Evolutionary conservation across 1,140 invertebrate genomes (phyloP).

Genomic region (Camponotus floridanus): DNA sequence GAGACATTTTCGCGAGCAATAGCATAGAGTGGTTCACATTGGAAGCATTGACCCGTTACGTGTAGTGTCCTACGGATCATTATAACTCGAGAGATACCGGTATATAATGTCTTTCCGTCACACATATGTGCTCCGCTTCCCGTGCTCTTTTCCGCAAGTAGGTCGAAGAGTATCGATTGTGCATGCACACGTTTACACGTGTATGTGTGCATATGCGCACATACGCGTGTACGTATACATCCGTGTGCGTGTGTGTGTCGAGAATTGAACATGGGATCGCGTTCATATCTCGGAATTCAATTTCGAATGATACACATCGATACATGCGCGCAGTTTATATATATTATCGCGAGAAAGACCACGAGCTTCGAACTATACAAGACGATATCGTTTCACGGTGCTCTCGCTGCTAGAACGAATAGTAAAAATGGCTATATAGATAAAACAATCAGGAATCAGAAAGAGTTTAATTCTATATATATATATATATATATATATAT

Average conservation of each 20-base stretch:
- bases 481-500: no score
- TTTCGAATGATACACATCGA: constrained; percentile 62
- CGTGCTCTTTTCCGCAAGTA: constrained; percentile 57
- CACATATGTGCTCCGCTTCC: constrained; percentile 45
- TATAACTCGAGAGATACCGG: constrained; percentile 61
- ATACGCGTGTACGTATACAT: not conserved
- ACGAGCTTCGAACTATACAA: constrained; percentile 36
- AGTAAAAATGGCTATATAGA: constrained; percentile 20
- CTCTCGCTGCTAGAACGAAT: not conserved
- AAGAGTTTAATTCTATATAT: not conserved
- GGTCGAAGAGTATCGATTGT: constrained; percentile 61
- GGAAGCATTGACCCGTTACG: constrained; percentile 60
- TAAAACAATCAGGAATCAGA: not conserved
- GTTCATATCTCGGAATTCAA: constrained; percentile 64
- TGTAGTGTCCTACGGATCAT: constrained; percentile 58
- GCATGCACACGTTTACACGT: constrained; percentile 15
- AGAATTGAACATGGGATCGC: constrained; percentile 57
- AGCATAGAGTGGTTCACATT: constrained; percentile 50
- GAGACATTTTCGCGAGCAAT: constrained; percentile 53
- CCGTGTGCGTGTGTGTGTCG: constrained; percentile 16
- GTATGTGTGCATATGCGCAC: not conserved
- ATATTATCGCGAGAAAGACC: constrained; percentile 32
- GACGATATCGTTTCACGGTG: not conserved
- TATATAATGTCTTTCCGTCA: constrained; percentile 55
- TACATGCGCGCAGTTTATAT: constrained; percentile 53